These are phyloP conservation scores for Sturnus vulgaris DNA, from an alignment of 2,113 vertebrate genomes.

Conservation along the genomic window DNA sequence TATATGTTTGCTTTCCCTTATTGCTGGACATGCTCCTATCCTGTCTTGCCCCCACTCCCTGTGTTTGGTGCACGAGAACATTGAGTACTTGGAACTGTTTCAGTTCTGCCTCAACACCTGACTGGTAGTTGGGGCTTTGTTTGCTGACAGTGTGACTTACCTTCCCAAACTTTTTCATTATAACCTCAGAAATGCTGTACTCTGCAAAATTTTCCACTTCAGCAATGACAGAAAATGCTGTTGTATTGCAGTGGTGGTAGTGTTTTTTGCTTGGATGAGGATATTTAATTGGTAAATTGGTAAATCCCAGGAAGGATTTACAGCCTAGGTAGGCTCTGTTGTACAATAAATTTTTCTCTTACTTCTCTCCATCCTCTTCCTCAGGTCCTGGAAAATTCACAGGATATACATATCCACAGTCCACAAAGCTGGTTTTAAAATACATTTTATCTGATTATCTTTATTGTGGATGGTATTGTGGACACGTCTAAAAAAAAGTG, in stretches of 20 bases:
- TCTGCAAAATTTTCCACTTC: background rate
- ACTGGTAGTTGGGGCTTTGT: background rate
- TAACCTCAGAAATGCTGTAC: background rate
- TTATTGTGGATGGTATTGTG: background rate
- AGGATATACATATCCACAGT: background rate
- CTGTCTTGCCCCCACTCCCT: background rate
- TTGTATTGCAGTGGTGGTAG: background rate
- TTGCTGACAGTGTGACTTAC: background rate
- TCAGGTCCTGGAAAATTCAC: background rate
- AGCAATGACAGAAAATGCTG: background rate
- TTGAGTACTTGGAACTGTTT: background rate
- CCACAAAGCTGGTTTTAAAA: background rate
- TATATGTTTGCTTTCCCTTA: background rate
- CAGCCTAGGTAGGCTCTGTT: background rate
- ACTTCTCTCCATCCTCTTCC: background rate
- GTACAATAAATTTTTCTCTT: background rate
- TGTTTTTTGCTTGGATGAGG: background rate
- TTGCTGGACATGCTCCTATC: background rate
- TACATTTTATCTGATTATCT: background rate
- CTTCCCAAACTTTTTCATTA: background rate
- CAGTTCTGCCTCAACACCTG: background rate
- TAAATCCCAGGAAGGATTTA: background rate
- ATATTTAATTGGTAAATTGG: background rate
- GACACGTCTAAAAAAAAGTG: background rate
- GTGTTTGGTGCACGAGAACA: background rate